Evolutionary conservation across 2,113 vertebrate genomes (phyloP), one percentile per base, ranked within the genome.

Genomic region (Perca flavescens): DNA sequence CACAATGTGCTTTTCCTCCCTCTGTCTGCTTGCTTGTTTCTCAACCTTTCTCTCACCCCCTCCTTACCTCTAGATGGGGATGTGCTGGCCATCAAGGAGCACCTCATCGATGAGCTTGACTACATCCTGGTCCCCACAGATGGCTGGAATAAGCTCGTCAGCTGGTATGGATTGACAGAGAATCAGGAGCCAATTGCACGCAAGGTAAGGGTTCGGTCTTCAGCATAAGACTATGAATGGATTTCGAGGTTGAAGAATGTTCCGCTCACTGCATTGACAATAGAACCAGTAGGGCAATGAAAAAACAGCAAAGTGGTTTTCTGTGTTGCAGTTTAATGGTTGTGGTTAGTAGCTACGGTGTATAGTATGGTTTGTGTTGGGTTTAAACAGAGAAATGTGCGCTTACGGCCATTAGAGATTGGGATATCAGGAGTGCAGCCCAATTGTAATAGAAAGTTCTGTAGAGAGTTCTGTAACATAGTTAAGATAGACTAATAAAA

Each of bases 51-150:
- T 28, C 21, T n/a, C 54, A 17, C 14, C 40, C 3, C 25, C 13
- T 77, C 40, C 63, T 9, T 22, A 16, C 57, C 5, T 91, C 1
- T 65, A 99, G 98, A 99, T 94, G 96, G 96, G 50, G 98, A 99
- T 72, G 97, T 97, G 68, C 95, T 97, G 88, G 97, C 96, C 83
- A 97, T 99, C 90, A 99, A 98, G 89, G 98, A 99, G 50, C 97
- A 99, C 94, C 98, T 99, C 92, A 99, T 99, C 62, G 98, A 99
- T 92, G 98, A 99, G 93, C 94, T 99, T 84, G 98, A 99, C 93
- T 99, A 99, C 90, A 99, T 99, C 91, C 94, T 99, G 82, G 95
- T 99, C 81, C 98, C 98, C 46, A 99, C 98, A 22, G 97, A 99
- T 85, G 98, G 98, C 90, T 99, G 98, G 98, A 99, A 97, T 93